Conservation (phyloP, 92 coral and sea anemone genomes). For the Nematostella vectensis region DNA sequence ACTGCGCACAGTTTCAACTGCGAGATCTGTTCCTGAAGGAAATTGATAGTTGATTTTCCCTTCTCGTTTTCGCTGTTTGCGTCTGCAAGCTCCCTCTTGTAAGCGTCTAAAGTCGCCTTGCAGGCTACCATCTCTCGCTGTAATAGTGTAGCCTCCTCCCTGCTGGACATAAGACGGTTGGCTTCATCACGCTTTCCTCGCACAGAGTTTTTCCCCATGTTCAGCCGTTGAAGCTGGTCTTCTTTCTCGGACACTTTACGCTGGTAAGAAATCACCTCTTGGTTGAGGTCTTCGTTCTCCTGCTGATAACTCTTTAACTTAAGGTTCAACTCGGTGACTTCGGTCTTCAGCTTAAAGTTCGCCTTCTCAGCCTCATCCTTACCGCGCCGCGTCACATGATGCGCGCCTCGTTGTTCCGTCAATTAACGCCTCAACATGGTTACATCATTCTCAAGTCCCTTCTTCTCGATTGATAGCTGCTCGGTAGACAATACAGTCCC, state of each 20-base stretch:
- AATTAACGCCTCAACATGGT: slow-evolving; percentile 31
- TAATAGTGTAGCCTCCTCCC: slow-evolving; percentile 22
- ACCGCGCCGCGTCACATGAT: slow-evolving; percentile 16
- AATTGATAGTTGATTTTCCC: slow-evolving; percentile 9
- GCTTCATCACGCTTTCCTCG: slow-evolving; percentile 32
- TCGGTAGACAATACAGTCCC: slow-evolving; percentile 19
- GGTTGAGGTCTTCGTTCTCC: slow-evolving; percentile 34
- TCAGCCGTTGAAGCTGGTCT: slow-evolving; percentile 21
- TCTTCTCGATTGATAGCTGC: slow-evolving; percentile 26
- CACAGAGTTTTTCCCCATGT: slow-evolving; percentile 11
- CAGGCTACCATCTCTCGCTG: slow-evolving; percentile 21
- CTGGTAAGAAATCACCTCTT: slow-evolving; percentile 19
- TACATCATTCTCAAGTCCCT: slow-evolving; percentile 39
- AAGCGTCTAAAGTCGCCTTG: slow-evolving; percentile 9
- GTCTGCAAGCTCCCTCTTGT: slow-evolving; percentile 30
- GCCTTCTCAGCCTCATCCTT: slow-evolving; percentile 39
- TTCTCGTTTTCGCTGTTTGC: slow-evolving; percentile 14
- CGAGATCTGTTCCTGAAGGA: slow-evolving; percentile 28
- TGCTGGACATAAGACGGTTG: slow-evolving; percentile 11
- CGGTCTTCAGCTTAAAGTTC: slow-evolving; percentile 18
- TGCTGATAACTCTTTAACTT: slow-evolving; percentile 31
- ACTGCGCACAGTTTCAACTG: slow-evolving; percentile 12
- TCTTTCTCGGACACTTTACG: slow-evolving; percentile 24
- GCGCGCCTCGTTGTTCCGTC: slow-evolving; percentile 16
- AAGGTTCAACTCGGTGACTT: slow-evolving; percentile 20